Evolutionary conservation across 30 jellyfish, hydroid and myxozoan genomes (phyloP), one percentile per base, ranked within the genome.

Genomic region (Calvadosia cruxmelitensis): DNA sequence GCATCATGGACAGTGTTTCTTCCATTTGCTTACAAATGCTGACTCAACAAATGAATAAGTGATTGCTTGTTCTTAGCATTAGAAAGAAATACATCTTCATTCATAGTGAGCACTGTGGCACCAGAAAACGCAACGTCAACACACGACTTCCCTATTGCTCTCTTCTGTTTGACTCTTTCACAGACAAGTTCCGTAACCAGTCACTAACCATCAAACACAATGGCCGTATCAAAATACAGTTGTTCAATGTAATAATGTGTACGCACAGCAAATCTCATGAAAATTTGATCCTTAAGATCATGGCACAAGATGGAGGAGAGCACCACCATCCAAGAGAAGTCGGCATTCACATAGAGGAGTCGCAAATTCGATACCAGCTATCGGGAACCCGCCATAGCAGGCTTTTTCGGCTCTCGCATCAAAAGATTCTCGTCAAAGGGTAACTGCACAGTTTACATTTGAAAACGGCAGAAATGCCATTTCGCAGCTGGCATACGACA

Each of bases 11-110:
- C 7, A 63, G 49, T n/a, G n/a, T n/a, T n/a, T n/a, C n/a, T 66
- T n/a, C 52, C 74, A 52, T 36, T 49, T 5, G 66, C 77, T 65
- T 68, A 23, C 74, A 69, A 32, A 71, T 69, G 34, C 28, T n/a
- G 49, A 20, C 53, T 78, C 2, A 78, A 65, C 73, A 68, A 53
- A 69, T 69, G 34, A 66, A 67, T 66, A 50, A 78, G 50, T 15
- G 78, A 26, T 48, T 61, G 82, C 77, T 78, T 68, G 69, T 76
- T 76, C 29, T 24, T 70, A 28, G 27, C 23, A 67, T 69, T 53
- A 34, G 84, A 64, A 13, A 69, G 62, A 50, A 68, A 78, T 42
- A 29, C 29, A 33, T 69, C 77, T 28, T 57, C 70, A 71, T 63
- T 69, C n/a, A 68, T 30, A 5, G 77, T 28, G 2, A 78, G 72